Base-by-base conservation (phyloP, 1,140 invertebrate species). In the Pseudomyrmex flavicornis region DNA sequence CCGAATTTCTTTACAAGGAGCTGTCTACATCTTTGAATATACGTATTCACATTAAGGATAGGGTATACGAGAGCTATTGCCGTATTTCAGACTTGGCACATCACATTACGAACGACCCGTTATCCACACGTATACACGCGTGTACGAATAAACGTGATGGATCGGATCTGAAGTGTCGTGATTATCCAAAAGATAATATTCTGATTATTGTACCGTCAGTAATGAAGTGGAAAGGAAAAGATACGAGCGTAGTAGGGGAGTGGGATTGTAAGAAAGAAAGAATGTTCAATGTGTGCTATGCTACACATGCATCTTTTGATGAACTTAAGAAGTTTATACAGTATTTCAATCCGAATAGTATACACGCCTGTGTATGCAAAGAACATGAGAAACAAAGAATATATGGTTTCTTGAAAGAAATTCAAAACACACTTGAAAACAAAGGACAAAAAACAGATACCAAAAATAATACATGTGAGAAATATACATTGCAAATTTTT, bases 261-360 rank as follows among this genome's bases (percentile, higher is more conserved):
- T 89, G 85, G 75, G 89, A 93, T 0, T 12, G 1, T n/a, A 86
- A n/a, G n/a, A n/a, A n/a, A 61, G 62, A 91, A 17, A 92, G 90
- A 50, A 90, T 83, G 4, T 90, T 93, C 52, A 94, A 95, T 82
- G 94, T 96, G 5, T 97, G 96, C 89, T 97, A 96, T 85, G 95
- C 96, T 1, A 95, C 94, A 13, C 96, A 97, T 89, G 95, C 95
- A 26, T 97, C 96, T 56, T 94, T 95, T 63, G 86, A 93, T 35
- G 96, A 96, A 93, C 88, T 96, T 1, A 90, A 91, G 56, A 92
- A 92, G 52, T 95, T 96, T 86, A 85, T 96, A 44, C 77, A 93
- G 63, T 95, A 95, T 91, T 93, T 96, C 65, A 91, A 95, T 62
- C 95, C 95, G n/a, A 91, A 91, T 44, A 84, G 93, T 46, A 90